phyloP scores from a whole-genome alignment of 2,797 vertebrate species.

The Anas georgica region DNA sequence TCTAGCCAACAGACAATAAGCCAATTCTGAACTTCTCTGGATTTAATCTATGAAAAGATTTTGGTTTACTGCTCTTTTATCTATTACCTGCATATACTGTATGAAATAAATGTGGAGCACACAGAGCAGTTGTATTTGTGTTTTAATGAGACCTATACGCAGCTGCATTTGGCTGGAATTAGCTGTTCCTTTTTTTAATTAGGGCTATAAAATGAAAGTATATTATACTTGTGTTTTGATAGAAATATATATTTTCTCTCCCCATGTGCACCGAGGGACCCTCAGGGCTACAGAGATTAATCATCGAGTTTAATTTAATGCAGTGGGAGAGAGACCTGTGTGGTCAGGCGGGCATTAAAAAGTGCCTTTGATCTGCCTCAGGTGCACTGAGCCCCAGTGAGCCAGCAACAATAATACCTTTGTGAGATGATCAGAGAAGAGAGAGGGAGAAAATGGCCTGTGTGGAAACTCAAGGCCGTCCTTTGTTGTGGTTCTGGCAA shows the following conservation, averaged over 20 bases:
- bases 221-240: constrained; percentile 76
- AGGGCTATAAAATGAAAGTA: constrained; percentile 77
- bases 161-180: constrained; percentile 77
- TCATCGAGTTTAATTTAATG: constrained; percentile 80
- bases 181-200: constrained; percentile 78
- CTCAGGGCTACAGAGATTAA: constrained; percentile 77
- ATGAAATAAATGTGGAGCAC: constrained; percentile 9
- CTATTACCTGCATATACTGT: constrained; percentile 5
- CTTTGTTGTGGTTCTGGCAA: constrained; percentile 83
- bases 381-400: constrained; percentile 70
- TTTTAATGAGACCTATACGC: constrained; percentile 73
- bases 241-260: constrained; percentile 73
- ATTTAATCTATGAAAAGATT: constrained; percentile 51
- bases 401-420: constrained; percentile 81
- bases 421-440: constrained; percentile 78
- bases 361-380: constrained; percentile 76
- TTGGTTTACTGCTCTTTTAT: constrained; percentile 34
- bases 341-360: constrained; percentile 75
- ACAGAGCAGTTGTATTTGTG: constrained; percentile 65
- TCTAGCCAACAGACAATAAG: constrained; percentile 41
- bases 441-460: constrained; percentile 67
- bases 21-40: constrained; percentile 43
- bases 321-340: constrained; percentile 77
- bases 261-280: constrained; percentile 69
- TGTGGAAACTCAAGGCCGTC: constrained; percentile 75